Percentiles rank a stretch among this genome's conserved stretches.
Conservation (phyloP, 2,888 invertebrate species). For the Mythimna pallens region DNA sequence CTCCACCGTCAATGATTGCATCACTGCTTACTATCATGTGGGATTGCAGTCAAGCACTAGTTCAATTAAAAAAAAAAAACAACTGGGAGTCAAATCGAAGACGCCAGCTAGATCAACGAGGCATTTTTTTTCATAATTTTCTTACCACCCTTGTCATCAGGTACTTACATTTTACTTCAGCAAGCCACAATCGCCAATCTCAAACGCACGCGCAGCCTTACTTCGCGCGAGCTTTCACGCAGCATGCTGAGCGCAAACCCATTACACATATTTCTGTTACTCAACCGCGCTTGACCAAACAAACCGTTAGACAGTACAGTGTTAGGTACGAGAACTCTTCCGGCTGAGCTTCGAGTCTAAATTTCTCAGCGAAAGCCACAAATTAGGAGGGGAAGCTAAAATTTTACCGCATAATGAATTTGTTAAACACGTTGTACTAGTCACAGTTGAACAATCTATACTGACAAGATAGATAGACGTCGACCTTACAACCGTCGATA, state of each 20-base stretch:
- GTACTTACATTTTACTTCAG: constrained; percentile 1
- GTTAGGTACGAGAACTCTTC: constrained; percentile 37
- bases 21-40: too few species aligned
- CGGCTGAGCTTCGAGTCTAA: not conserved
- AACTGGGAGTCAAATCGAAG: too few species aligned
- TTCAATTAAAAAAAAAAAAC: too few species aligned
- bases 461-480: too few species aligned
- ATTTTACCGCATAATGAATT: constrained; percentile 14
- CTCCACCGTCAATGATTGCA: too few species aligned
- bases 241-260: constrained; percentile 25
- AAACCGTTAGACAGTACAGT: constrained; percentile 47
- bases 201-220: constrained; percentile 15
- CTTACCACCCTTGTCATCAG: not conserved
- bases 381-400: constrained; percentile 11
- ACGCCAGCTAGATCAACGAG: too few species aligned
- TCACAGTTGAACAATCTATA: not conserved
- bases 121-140: not conserved
- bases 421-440: constrained; percentile 3
- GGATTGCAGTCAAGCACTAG: too few species aligned
- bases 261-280: constrained; percentile 42
- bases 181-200: constrained; percentile 35
- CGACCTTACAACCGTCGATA: too few species aligned
- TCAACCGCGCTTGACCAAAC: constrained; percentile 42
- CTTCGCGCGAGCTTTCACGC: constrained; percentile 4
- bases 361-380: constrained; percentile 25